A percentile compares a stretch with the other conserved stretches of the same genome.
Conservation (phyloP, 2,888 invertebrate genomes). For the Pheosia tremula region DNA sequence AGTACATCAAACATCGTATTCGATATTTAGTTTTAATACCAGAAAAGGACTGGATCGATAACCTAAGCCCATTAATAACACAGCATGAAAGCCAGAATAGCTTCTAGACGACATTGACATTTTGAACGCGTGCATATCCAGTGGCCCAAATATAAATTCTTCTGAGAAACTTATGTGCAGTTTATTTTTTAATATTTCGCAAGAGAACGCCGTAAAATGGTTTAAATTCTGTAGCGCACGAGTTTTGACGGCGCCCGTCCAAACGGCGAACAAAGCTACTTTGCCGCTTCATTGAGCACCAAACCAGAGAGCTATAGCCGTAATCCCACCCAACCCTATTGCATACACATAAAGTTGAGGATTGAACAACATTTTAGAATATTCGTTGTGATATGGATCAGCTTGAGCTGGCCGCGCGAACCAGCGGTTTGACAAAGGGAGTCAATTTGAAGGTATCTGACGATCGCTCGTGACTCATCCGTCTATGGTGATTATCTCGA, state of each 20-base stretch:
- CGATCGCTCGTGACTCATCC: constrained; percentile 76
- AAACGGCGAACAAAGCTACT: constrained; percentile 34
- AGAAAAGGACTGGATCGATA: background rate
- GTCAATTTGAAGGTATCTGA: constrained; percentile 69
- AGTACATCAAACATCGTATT: background rate
- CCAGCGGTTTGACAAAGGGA: constrained; percentile 72
- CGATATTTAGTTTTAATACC: background rate
- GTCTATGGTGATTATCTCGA: constrained; percentile 68
- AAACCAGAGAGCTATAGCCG: constrained; percentile 13
- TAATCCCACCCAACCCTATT: constrained; percentile 18
- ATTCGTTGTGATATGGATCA: constrained; percentile 36
- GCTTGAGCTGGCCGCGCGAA: constrained; percentile 37
- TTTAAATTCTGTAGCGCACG: constrained; percentile 42
- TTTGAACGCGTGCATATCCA: constrained; percentile 11
- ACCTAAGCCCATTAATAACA: background rate
- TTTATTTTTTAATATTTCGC: constrained; percentile 41
- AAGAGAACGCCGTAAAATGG: constrained; percentile 44
- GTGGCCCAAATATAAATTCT: constrained; percentile 23
- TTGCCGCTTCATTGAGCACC: constrained; percentile 30
- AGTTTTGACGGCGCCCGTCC: constrained; percentile 34
- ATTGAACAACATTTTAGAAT: constrained; percentile 10
- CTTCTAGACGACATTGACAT: constrained; percentile 28
- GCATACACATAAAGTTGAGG: constrained; percentile 17
- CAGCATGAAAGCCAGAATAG: background rate
- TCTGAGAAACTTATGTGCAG: constrained; percentile 32